Evolutionary conservation across 2,113 vertebrate genomes (phyloP).

Genomic region (Theristicus caerulescens): DNA sequence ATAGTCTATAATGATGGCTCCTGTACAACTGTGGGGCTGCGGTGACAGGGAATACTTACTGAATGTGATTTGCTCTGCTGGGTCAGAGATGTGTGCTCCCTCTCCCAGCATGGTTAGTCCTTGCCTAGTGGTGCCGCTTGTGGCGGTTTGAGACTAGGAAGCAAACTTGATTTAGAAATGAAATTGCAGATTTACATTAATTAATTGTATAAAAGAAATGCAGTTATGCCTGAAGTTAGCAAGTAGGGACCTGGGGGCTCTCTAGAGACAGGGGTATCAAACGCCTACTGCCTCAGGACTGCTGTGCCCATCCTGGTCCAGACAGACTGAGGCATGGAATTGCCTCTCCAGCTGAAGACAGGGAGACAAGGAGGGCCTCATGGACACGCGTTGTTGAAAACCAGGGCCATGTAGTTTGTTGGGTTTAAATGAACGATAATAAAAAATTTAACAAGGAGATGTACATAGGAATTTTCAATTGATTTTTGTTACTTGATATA

Average conservation of each 20-base stretch:
- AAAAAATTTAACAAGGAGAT: background rate
- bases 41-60: background rate
- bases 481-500: background rate
- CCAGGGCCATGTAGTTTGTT: background rate
- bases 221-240: background rate
- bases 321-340: background rate
- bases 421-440: background rate
- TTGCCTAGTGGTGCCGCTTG: background rate
- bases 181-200: background rate
- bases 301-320: background rate
- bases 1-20: background rate
- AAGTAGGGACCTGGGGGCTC: background rate
- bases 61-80: background rate
- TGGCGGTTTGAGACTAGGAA: background rate
- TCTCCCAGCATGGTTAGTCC: background rate
- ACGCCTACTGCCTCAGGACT: background rate
- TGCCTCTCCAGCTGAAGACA: background rate
- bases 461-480: background rate
- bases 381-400: accelerated
- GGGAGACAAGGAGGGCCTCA: background rate
- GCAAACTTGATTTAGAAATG: background rate
- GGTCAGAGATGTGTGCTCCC: background rate
- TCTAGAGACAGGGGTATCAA: background rate
- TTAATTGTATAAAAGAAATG: background rate
- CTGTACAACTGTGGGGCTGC: background rate